A percentile compares a stretch with the other conserved stretches of the same genome.
Conservation (phyloP, 1,140 invertebrate genomes). For the Orius insidiosus region DNA sequence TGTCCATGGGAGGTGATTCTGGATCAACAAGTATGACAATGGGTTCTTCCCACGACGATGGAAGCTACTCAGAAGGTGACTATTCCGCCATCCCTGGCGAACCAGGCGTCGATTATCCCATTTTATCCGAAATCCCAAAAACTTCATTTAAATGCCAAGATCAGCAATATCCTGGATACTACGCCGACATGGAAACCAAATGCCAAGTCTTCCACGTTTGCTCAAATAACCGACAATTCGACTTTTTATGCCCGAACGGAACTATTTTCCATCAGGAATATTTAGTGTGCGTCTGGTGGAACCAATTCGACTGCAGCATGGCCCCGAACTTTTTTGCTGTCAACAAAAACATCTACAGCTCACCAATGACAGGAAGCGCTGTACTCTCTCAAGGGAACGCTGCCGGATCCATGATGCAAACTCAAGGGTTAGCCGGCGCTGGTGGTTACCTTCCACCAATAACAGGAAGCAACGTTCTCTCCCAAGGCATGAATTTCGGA, state of each 20-base stretch:
- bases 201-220: conserved; percentile 80
- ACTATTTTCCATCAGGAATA: conserved; percentile 73
- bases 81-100: conserved; percentile 66
- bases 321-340: conserved; percentile 50
- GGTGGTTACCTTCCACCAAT: too few species aligned
- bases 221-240: conserved; percentile 57
- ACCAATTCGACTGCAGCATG: conserved; percentile 64
- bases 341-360: conserved; percentile 64
- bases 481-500: too few species aligned
- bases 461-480: too few species aligned
- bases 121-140: conserved; percentile 47
- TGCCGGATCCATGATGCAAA: too few species aligned
- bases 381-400: too few species aligned
- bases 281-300: conserved; percentile 80
- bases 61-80: conserved; percentile 45
- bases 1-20: too few species aligned
- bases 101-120: conserved; percentile 49
- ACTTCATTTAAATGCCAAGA: conserved; percentile 58
- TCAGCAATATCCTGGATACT: conserved; percentile 65
- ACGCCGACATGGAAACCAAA: conserved; percentile 61
- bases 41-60: conserved; percentile 33
- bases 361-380: conserved; percentile 33
- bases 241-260: conserved; percentile 77
- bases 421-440: too few species aligned
- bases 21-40: too few species aligned